Evolutionary conservation across 2,113 vertebrate genomes (phyloP), one percentile per base, ranked within the genome.

Genomic region (Picathartes gymnocephalus): DNA sequence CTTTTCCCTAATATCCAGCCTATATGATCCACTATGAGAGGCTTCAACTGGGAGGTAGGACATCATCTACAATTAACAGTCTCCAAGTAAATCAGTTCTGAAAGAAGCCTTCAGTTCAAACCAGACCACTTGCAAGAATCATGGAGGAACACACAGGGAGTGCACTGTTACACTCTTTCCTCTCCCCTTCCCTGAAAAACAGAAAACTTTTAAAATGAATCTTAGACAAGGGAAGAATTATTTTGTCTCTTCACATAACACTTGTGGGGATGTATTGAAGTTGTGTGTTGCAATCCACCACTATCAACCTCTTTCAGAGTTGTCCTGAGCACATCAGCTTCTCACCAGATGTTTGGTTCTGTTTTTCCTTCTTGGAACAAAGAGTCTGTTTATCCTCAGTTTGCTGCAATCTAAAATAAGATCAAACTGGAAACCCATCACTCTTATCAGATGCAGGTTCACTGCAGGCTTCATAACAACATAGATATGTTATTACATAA

Each of bases 251-350:
- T 92, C 92, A 81, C 47, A 37, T 73, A 90, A 94, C 81, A 81
- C 72, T 96, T 92, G 39, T 86, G 85, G 64, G 76, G 74, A 94
- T 0, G 0, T 40, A 86, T 0, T 90, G 88, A 95, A 83, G 82
- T 68, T 64, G 48, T 74, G 48, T 83, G 76, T 64, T 0, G 0
- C 57, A 94, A 96, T 93, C 85, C 53, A 81, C 86, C 83, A 68
- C 70, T 64, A 82, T 78, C 80, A 88, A 28, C 42, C 24, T 72
- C 88, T 93, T 92, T 88, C 77, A 94, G 50, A 93, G 37, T 4
- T 81, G 81, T 93, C 86, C 77, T 80, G 62, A 90, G 88, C 90
- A 54, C 83, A 88, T 86, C 86, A 87, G 95, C 91, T 93, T 95
- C 90, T 76, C 72, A 81, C 60, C 96, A 93, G 81, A 93, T 92